Conservation (phyloP, 1,140 invertebrate genomes). For the Drosophila albomicans region DNA sequence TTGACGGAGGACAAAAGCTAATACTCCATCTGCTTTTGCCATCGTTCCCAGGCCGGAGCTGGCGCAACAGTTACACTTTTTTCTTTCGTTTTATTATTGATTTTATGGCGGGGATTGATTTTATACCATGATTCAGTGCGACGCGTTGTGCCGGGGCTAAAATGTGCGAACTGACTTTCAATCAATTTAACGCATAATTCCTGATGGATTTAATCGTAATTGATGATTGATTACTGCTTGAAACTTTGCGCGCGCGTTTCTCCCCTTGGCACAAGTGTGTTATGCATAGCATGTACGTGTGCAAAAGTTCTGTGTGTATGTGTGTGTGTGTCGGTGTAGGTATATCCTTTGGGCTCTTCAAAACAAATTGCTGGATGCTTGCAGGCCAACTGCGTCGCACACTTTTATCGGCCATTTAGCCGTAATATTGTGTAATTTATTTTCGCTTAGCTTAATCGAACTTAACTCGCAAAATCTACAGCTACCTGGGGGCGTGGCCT, state of each 20-base stretch:
- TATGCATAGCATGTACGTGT: neutral
- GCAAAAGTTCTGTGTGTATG: neutral
- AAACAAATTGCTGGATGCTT: conserved; percentile 31
- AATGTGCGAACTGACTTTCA: conserved; percentile 81
- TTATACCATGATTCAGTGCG: conserved; percentile 73
- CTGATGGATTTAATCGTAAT: conserved; percentile 84
- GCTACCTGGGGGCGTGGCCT: conserved; percentile 27
- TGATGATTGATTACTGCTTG: conserved; percentile 80
- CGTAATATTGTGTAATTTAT: conserved; percentile 81
- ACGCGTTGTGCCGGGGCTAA: conserved; percentile 22
- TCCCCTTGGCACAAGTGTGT: conserved; percentile 11
- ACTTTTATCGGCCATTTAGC: conserved; percentile 61
- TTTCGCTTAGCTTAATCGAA: conserved; percentile 80
- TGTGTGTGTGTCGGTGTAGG: neutral
- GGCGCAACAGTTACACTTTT: conserved; percentile 53
- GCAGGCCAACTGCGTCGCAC: conserved; percentile 36
- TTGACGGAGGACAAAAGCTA: conserved; percentile 61
- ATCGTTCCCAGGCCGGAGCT: too few species aligned
- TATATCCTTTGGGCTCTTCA: neutral
- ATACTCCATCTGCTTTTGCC: conserved; percentile 37
- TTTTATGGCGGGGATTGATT: conserved; percentile 70
- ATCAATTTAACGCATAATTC: conserved; percentile 85
- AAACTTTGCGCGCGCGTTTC: conserved; percentile 16
- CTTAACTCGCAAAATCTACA: conserved; percentile 35
- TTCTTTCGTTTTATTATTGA: conserved; percentile 51